These are phyloP conservation scores for Discoglossus pictus DNA, from an alignment of 2,797 vertebrate genomes.

Conservation along the genomic window DNA sequence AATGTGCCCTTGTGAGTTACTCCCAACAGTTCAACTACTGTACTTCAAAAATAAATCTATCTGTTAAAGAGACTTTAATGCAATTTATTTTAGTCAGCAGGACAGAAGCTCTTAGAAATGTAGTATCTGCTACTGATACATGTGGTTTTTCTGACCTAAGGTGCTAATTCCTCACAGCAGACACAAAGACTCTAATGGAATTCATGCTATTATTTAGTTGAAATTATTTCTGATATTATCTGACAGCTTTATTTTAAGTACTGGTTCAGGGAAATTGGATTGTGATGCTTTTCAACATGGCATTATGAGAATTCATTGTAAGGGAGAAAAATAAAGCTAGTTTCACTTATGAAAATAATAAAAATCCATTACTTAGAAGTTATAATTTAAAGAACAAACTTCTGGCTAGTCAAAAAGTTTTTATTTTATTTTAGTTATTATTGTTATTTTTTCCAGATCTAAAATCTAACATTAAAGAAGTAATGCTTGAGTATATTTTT, in stretches of 20 bases:
- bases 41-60: constrained; percentile 64
- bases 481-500: no score
- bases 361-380: no score
- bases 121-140: constrained; percentile 36
- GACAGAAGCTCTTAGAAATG: constrained; percentile 52
- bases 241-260: constrained; percentile 38
- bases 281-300: constrained; percentile 11
- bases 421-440: no score
- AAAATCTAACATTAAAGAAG: no score
- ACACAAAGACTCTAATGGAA: constrained; percentile 48
- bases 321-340: no score
- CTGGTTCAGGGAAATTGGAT: constrained; percentile 1
- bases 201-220: constrained; percentile 39
- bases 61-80: constrained; percentile 38
- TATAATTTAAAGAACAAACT: no score
- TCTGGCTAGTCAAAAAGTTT: no score
- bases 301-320: no score
- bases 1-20: constrained; percentile 59
- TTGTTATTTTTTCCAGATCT: no score
- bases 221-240: constrained; percentile 34
- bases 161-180: constrained; percentile 52
- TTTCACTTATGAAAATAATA: no score
- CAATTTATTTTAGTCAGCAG: constrained; percentile 49
- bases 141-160: constrained; percentile 45
- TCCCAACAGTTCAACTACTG: constrained; percentile 53